Percentiles rank a stretch among this genome's conserved stretches.
phyloP scores from a whole-genome alignment of 1,140 invertebrate species.

The Cydia pomonella region DNA sequence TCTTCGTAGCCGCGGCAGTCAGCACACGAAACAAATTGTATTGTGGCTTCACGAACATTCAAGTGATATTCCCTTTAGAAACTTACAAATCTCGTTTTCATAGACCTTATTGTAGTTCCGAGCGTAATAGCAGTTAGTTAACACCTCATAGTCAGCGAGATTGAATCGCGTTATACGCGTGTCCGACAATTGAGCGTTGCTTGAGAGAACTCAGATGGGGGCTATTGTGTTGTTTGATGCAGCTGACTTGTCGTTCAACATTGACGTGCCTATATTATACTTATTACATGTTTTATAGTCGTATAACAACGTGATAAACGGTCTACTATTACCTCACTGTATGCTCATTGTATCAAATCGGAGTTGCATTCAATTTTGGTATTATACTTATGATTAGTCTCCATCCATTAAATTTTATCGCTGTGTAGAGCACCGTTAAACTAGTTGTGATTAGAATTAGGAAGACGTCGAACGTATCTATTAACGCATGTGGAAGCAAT shows the following conservation, averaged over 20 bases:
- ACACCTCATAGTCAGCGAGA: constrained; percentile 39
- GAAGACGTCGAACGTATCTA: constrained; percentile 40
- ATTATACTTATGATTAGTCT: constrained; percentile 48
- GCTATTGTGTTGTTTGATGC: constrained; percentile 38
- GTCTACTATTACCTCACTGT: background rate
- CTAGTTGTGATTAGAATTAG: constrained; percentile 46
- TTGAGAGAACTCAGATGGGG: constrained; percentile 26
- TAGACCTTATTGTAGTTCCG: constrained; percentile 36
- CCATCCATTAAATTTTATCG: constrained; percentile 57
- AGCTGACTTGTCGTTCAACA: constrained; percentile 26
- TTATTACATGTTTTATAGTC: constrained; percentile 4
- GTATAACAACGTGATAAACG: background rate
- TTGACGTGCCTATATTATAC: background rate
- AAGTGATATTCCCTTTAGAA: constrained; percentile 40
- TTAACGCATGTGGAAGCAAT: constrained; percentile 45
- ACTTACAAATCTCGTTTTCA: constrained; percentile 47
- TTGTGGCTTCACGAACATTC: constrained; percentile 66
- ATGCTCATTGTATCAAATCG: background rate
- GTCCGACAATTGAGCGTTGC: constrained; percentile 39
- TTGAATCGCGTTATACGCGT: constrained; percentile 41
- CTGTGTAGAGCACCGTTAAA: constrained; percentile 54
- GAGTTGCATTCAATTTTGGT: background rate
- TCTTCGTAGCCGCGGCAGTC: constrained; percentile 52
- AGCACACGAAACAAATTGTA: constrained; percentile 59
- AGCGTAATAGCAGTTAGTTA: constrained; percentile 42